phyloP scores from a whole-genome alignment of 2,888 invertebrate genomes.

The Colostygia pectinataria region DNA sequence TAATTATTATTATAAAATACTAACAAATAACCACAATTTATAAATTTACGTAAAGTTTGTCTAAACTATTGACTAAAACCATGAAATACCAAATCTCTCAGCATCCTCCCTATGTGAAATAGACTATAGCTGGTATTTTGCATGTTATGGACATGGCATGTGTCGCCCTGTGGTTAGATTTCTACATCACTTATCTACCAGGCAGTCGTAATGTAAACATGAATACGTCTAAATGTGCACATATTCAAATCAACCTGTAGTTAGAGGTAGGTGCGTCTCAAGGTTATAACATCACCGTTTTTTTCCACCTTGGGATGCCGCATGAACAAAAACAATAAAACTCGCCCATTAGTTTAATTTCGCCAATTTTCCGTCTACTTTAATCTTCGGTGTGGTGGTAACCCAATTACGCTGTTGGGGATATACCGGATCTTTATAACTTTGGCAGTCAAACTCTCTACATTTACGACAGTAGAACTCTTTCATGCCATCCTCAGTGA shows the following conservation, averaged over 20 bases:
- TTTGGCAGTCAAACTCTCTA: constrained; percentile 52
- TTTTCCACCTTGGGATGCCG: constrained; percentile 52
- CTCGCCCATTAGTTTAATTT: constrained; percentile 72
- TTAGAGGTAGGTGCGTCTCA: constrained; percentile 36
- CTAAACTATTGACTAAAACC: too few species aligned
- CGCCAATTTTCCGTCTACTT: constrained; percentile 75
- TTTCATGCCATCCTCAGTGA: constrained; percentile 60
- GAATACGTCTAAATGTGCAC: constrained; percentile 31
- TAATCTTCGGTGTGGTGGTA: constrained; percentile 68
- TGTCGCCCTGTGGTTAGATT: too few species aligned
- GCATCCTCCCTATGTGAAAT: too few species aligned
- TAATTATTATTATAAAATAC: too few species aligned
- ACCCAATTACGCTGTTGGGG: constrained; percentile 52
- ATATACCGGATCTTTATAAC: constrained; percentile 33
- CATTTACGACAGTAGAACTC: constrained; percentile 75
- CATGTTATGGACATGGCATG: too few species aligned
- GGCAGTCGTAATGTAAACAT: background rate
- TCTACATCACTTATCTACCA: constrained; percentile 1
- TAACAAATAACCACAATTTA: too few species aligned
- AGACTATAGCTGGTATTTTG: too few species aligned
- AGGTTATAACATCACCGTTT: constrained; percentile 65
- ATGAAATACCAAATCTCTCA: too few species aligned
- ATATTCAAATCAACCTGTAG: constrained; percentile 42
- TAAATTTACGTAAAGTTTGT: too few species aligned
- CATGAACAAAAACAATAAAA: constrained; percentile 64